Conservation (phyloP, 2,888 invertebrate species). For the Itoplectis maculator region DNA sequence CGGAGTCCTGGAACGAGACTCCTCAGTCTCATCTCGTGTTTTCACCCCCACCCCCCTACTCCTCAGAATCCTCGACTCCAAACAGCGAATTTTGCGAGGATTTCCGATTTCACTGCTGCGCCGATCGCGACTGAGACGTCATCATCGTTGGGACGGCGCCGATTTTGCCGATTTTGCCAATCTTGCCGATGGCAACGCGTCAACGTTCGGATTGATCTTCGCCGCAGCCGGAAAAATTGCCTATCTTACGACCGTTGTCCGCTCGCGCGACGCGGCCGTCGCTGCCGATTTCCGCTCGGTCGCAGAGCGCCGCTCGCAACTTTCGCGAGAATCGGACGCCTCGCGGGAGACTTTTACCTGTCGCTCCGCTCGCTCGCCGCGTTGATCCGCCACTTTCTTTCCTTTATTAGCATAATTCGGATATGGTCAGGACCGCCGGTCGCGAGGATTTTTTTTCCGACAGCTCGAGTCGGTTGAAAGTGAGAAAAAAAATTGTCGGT, state of each 20-base stretch:
- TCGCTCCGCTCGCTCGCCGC: neutral
- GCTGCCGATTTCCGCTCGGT: slow-evolving; percentile 35
- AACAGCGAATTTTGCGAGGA: slow-evolving; percentile 30
- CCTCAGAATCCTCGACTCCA: too few relatives aligned
- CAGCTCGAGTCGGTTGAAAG: neutral
- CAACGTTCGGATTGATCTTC: slow-evolving; percentile 28
- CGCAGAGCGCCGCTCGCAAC: slow-evolving; percentile 11
- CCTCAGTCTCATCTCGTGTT: too few relatives aligned
- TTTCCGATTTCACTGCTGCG: slow-evolving; percentile 53
- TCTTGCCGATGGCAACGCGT: slow-evolving; percentile 14
- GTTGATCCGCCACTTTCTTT: slow-evolving; percentile 40
- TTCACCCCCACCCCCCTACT: too few relatives aligned
- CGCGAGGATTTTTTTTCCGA: neutral
- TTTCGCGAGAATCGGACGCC: slow-evolving; percentile 41
- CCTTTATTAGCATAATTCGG: slow-evolving; percentile 50
- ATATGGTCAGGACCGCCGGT: slow-evolving; percentile 4
- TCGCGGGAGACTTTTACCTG: slow-evolving; percentile 44
- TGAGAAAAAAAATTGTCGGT: slow-evolving; percentile 26
- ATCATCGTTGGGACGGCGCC: neutral
- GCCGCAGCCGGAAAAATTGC: neutral
- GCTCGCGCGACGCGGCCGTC: neutral
- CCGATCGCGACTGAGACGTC: neutral
- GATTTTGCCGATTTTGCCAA: too few relatives aligned
- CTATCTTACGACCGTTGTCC: neutral
- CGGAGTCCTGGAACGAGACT: too few relatives aligned